phyloP scores from a whole-genome alignment of 2,113 vertebrate species.

The Ophiodon elongatus region DNA sequence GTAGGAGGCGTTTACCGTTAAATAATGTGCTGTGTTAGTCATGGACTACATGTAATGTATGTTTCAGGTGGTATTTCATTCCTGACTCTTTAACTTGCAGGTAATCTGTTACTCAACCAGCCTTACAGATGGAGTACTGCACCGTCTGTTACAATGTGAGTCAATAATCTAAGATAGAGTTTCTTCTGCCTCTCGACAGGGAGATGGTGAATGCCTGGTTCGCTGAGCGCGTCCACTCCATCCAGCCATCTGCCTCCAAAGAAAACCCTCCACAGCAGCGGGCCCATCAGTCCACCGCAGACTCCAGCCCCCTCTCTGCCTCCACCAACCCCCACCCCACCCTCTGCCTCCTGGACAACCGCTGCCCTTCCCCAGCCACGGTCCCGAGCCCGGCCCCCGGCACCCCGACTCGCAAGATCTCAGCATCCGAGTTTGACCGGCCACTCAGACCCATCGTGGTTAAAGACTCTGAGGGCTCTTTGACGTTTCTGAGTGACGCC shows the following conservation, averaged over 20 bases:
- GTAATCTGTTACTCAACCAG: not conserved
- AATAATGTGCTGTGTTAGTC: not conserved
- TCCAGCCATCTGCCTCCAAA: constrained; percentile 84
- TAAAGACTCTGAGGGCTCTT: constrained; percentile 92
- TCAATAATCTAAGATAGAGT: not conserved
- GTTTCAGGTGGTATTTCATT: not conserved
- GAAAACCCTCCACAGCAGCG: constrained; percentile 78
- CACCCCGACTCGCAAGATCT: constrained; percentile 94
- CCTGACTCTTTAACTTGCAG: no score
- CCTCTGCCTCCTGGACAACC: constrained; percentile 71
- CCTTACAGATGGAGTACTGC: not conserved
- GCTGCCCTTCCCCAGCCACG: constrained; percentile 63
- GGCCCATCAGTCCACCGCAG: constrained; percentile 77
- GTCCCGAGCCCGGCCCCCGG: constrained; percentile 83
- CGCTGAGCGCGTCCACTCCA: constrained; percentile 93
- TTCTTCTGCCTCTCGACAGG: constrained; percentile 76
- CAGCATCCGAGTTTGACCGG: constrained; percentile 96
- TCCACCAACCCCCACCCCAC: constrained; percentile 65
- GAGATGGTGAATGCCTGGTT: constrained; percentile 99
- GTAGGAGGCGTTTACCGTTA: not conserved
- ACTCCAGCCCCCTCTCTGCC: constrained; percentile 26
- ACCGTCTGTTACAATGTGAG: not conserved
- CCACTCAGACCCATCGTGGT: constrained; percentile 95
- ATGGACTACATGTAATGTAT: not conserved
- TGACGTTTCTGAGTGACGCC: constrained; percentile 92